Conservation (phyloP, 2,797 vertebrate species). For the Leptatherina wallacei region DNA sequence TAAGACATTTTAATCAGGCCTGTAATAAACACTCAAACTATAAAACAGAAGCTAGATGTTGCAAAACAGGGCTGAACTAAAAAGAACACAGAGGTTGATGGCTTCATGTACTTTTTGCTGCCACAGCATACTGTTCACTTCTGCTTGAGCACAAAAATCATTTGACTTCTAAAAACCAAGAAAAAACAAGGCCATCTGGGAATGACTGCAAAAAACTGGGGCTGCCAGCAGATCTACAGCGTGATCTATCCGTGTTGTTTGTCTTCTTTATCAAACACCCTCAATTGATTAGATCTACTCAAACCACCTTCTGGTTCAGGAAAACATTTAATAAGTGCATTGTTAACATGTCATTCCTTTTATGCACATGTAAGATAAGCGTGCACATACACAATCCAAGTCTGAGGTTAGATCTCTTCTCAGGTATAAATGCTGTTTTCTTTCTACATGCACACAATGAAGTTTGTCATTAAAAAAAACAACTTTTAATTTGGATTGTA, state of each 20-base stretch:
- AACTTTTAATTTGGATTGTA: constrained; percentile 25
- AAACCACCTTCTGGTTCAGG: constrained; percentile 47
- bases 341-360: constrained; percentile 63
- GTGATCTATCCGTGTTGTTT: constrained; percentile 19
- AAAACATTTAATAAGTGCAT: constrained; percentile 79
- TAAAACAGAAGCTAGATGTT: constrained; percentile 9
- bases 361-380: constrained; percentile 75
- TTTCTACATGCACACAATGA: constrained; percentile 12
- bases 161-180: constrained; percentile 36
- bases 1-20: constrained; percentile 5
- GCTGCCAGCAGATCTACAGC: constrained; percentile 47
- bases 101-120: constrained; percentile 20
- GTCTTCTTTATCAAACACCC: constrained; percentile 55
- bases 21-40: constrained; percentile 20
- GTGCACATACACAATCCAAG: constrained; percentile 44
- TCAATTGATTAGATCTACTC: constrained; percentile 49
- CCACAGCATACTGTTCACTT: constrained; percentile 34
- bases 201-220: constrained; percentile 35
- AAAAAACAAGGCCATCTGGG: constrained; percentile 44
- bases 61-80: background rate
- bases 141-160: constrained; percentile 33
- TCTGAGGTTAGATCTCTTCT: constrained; percentile 50
- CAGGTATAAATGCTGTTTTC: constrained; percentile 38
- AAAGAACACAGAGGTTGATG: constrained; percentile 35
- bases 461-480: background rate